Base-by-base conservation (phyloP, 2,797 vertebrate genomes). In the Synanceia verrucosa region DNA sequence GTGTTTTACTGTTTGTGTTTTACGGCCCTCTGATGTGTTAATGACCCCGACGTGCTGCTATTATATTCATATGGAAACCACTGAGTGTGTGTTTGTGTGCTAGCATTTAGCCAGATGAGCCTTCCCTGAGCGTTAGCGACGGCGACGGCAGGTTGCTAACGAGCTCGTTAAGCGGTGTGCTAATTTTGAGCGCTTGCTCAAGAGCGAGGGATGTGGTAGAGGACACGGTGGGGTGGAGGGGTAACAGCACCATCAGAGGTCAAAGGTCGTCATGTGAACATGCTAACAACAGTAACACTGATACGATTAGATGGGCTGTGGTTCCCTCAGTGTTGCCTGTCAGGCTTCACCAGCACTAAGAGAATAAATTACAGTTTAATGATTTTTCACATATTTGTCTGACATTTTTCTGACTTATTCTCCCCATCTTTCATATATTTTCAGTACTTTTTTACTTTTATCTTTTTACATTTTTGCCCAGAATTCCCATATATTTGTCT, bases 121-220 rank as follows among this genome's bases (percentile, higher is more conserved):
- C 33, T 51, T 65, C 72, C 58, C 74, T 21, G 28, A 70, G 73
- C 46, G 39, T 61, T 3, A 41, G 34, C 72, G 70, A 63, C 23
- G 4, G 44, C 53, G 84, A 72, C 50, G 65, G 72, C 89, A 89
- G 90, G 81, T 90, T 88, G 89, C 80, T 88, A 92, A 93, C 47
- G 78, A 76, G 83, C 82, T 90, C 78, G 61, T 86, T 89, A 88
- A 86, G 84, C 50, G 9, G 6, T 8, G 63, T 41, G 81, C 75
- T 92, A 89, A 92, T 86, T 83, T 80, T 68, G 55, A 79, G 81
- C n/a, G 33, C 61, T 81, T 78, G 82, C 89, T 90, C 84, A 65
- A 78, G 80, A 84, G 71, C 28, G 37, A 68, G 65, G 60, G 51
- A 63, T 12, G 46, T 13, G 12, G n/a, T 53, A 72, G 67, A 71